Base-by-base conservation (phyloP, 1,140 invertebrate genomes). In the Meloidogyne floridensis region DNA sequence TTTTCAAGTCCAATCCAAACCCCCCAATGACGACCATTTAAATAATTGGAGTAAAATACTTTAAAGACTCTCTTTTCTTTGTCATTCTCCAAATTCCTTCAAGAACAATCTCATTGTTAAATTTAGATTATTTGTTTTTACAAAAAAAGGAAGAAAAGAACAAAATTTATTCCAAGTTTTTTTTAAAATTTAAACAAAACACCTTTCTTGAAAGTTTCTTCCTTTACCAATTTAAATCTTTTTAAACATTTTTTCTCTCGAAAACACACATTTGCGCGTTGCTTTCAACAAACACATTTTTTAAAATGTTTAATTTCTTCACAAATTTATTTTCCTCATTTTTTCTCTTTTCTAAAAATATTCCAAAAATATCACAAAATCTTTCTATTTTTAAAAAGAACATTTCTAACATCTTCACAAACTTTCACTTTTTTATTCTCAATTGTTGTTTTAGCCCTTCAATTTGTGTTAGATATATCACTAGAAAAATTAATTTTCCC, bases 251-350 rank as follows among this genome's bases (percentile, higher is more conserved):
- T n/a, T 65, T 6, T 65, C 59, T 65, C n/a, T n/a, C n/a, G 15
- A 65, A 65, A 65, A 65, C 59, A 65, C 53, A 59, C 56, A 59
- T 13, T 65, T n/a, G 59, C 59, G 59, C 59, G 59, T 65, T 65
- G 59, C 59, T 65, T 65, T 65, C 59, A 65, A n/a, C 59, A 65
- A 65, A n/a, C 59, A 65, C n/a, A n/a, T 65, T 65, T n/a, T n/a
- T 2, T n/a, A n/a, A 65, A 65, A 59, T 15, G n/a, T 15, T 15
- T 15, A 15, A 3, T 9, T 15, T 59, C 6, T 32, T 32, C 32
- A 32, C 32, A 59, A 59, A 15, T 15, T 59, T n/a, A n/a, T n/a
- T 65, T 65, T 11, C 7, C 15, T 65, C 15, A 6, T 6, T 6
- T 65, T 18, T n/a, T 15, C 3, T 65, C 6, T 18, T 65, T 6